Percentiles rank a stretch among this genome's conserved stretches.
Evolutionary conservation across 2,888 invertebrate genomes (phyloP).

Genomic region (Miltochrista miniata): DNA sequence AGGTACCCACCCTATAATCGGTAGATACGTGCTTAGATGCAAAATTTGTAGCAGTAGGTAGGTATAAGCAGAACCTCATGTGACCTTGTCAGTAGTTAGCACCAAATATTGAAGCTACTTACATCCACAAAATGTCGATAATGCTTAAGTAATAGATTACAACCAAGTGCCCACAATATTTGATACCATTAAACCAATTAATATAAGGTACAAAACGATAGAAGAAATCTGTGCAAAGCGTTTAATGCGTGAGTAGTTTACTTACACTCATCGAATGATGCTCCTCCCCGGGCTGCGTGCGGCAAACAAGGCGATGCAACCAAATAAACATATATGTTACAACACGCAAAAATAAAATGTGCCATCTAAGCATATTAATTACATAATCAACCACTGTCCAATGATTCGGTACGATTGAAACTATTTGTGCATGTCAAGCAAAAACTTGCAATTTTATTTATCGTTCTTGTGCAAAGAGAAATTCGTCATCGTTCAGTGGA

Average conservation of each 20-base stretch:
- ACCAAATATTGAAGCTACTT: too few relatives aligned
- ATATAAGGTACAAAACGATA: not conserved
- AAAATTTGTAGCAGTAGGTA: too few relatives aligned
- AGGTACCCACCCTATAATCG: too few relatives aligned
- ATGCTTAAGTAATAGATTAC: too few relatives aligned
- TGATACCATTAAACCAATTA: too few relatives aligned
- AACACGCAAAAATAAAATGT: conserved; percentile 60
- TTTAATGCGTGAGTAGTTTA: conserved; percentile 46
- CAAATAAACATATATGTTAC: conserved; percentile 75
- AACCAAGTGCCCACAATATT: too few relatives aligned
- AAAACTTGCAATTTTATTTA: not conserved
- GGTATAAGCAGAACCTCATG: too few relatives aligned
- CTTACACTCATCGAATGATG: conserved; percentile 90
- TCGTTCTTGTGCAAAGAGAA: conserved; percentile 7
- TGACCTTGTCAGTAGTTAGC: too few relatives aligned
- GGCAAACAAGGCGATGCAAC: conserved; percentile 79
- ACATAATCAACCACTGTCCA: conserved; percentile 7
- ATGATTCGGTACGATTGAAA: not conserved
- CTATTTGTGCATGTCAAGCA: not conserved
- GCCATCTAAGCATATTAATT: conserved; percentile 34
- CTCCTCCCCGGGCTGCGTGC: conserved; percentile 86
- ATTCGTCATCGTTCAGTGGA: conserved; percentile 22
- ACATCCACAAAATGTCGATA: too few relatives aligned
- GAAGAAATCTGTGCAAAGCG: conserved; percentile 9
- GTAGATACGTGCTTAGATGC: too few relatives aligned